Evolutionary conservation across 2,113 vertebrate genomes (phyloP), one percentile per base, ranked within the genome.

Genomic region (Myodes glareolus): DNA sequence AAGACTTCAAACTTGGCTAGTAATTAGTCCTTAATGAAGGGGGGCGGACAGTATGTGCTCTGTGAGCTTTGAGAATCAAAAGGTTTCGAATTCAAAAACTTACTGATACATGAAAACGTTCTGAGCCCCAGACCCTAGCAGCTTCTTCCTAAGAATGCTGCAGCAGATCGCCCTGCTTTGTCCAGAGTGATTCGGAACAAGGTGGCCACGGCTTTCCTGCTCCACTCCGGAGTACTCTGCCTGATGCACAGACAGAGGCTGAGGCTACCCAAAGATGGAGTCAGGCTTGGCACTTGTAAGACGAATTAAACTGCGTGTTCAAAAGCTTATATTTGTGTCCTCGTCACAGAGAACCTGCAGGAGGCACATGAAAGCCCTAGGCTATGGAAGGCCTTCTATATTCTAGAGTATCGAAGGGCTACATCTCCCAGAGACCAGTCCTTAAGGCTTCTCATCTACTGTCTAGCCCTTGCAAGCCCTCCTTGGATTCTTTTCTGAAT

Each of bases 1-100:
- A 97, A 97, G 96, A 91, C 58, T 98, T 97, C 92, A 96, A 78
- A 97, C 95, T 98, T 98, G 96, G 96, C 97, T 90, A 86, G 97
- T 98, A 97, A 98, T 98, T 98, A 98, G 96, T 97, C 94, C 94
- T 97, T 97, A 97, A 96, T 55, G 84, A 98, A 97, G 94, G 84
- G 72, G 84, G 95, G 96, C 93, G 95, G 94, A 98, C 97, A 98
- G 65, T 82, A 58, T 95, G 96, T 98, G 98, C 97, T 98, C 80
- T 94, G 91, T 23, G 80, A 86, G 91, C 67, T 96, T 95, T 86
- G 94, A 85, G 27, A 85, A 91, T 92, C 45, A 88, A 92, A 50
- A 96, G 63, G 55, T 96, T 97, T 94, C 75, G 50, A 70, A 90
- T 96, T 96, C 65, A 88, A 76, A 97, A 94, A 95, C 70, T 70